Base-by-base conservation (phyloP, 2,888 invertebrate species). In the Biston betularia region DNA sequence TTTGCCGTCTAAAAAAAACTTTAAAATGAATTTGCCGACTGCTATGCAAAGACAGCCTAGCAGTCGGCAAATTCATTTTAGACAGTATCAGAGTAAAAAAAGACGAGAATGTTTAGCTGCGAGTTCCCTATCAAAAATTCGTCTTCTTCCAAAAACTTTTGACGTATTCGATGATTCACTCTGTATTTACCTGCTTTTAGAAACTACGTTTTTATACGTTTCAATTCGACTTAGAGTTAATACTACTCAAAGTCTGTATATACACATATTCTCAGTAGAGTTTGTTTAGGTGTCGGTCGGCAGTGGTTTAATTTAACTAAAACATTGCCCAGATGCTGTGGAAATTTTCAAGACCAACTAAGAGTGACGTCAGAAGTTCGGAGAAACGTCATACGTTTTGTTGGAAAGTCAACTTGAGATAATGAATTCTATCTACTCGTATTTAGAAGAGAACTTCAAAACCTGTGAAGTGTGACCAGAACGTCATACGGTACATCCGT, bases 311-410 rank as follows among this genome's bases (percentile, higher is more conserved):
- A 46, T 61, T 55, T 55, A 56, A 52, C 34, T 33, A 59, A 52
- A 70, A 79, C 69, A 73, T 69, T 74, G 57, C 50, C 65, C 79
- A 81, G 77, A 75, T 76, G 72, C 62, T 63, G 65, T 64, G 52
- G 65, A 76, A 69, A 55, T 68, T 73, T 79, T 77, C 73, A 67
- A 65, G 59, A 78, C 63, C 58, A 71, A 64, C 24, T 45, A 53
- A 40, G 34, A 34, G 14, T 63, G 52, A 63, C 44, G 56, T 54
- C 9, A 6, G 24, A 42, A 33, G 9, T 50, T 24, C 12, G 40
- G 34, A 14, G 14, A 34, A 33, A 60, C 50, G 55, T 56, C 53
- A 59, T 48, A 35, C 45, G 52, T 14, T 40, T 50, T 15, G 45
- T 12, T 7, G n/a, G 33, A 63, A 33, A 14, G 7, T 56, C 33